Percentiles rank a stretch among this genome's conserved stretches.
Evolutionary conservation across 2,888 invertebrate genomes (phyloP).

Genomic region (Cataglyphis rosenhaueri): DNA sequence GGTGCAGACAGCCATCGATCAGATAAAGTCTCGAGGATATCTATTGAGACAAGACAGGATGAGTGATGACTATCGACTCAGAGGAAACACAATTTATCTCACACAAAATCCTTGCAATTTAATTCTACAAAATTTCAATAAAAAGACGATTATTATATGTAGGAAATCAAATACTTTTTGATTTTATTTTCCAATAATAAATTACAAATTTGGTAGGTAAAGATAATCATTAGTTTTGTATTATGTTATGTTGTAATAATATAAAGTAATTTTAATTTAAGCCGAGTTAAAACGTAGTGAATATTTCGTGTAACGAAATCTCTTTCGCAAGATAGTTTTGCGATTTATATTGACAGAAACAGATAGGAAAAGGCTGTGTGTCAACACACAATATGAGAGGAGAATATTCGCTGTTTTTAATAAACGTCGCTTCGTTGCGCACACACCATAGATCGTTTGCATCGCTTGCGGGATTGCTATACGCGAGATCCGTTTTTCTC

Average conservation of each 20-base stretch:
- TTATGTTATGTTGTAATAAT: neutral
- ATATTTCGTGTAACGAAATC: neutral
- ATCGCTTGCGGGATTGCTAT: constrained; percentile 5
- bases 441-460: neutral
- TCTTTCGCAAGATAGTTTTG: neutral
- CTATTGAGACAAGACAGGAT: constrained; percentile 25
- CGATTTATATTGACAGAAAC: constrained; percentile 9
- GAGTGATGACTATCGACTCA: constrained; percentile 22
- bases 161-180: neutral
- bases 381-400: neutral
- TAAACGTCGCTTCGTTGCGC: constrained; percentile 31
- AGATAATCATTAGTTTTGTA: neutral
- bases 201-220: neutral
- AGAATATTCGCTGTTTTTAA: constrained; percentile 33
- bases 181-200: neutral
- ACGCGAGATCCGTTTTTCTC: neutral
- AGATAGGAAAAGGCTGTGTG: neutral
- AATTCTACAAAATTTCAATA: neutral
- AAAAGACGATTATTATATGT: neutral
- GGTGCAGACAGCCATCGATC: constrained; percentile 33
- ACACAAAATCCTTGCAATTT: neutral
- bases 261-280: neutral
- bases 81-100: neutral
- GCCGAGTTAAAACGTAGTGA: neutral
- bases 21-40: neutral